These are phyloP conservation scores for Phyllostomus hastatus DNA, from an alignment of 2,113 vertebrate species.

Conservation along the genomic window DNA sequence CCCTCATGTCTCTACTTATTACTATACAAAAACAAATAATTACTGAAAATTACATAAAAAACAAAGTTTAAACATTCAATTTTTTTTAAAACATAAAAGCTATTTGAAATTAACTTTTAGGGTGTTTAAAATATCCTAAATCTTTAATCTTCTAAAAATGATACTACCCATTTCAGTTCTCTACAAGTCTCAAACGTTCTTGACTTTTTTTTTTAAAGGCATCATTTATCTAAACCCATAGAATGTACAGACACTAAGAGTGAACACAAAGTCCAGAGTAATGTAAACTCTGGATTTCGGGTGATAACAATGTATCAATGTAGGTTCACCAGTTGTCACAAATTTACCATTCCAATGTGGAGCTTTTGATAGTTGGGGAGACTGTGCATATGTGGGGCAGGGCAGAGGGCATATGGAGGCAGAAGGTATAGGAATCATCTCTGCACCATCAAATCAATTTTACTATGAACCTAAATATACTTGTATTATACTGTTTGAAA, in stretches of 20 bases:
- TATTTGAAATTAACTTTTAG: conserved; percentile 31
- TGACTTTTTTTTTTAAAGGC: neutral
- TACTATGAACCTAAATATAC: neutral
- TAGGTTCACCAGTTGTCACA: neutral
- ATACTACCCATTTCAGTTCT: neutral
- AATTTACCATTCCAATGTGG: neutral
- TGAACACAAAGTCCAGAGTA: neutral
- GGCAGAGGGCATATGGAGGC: neutral
- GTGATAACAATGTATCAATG: neutral
- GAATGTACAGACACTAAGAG: no score
- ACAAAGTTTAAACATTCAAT: neutral
- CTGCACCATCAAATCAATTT: neutral
- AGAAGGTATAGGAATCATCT: neutral
- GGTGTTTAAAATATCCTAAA: neutral
- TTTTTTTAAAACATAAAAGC: neutral
- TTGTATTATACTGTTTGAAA: neutral
- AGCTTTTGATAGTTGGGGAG: neutral
- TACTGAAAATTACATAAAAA: neutral
- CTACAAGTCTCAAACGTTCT: neutral
- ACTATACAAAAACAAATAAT: neutral
- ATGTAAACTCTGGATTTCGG: neutral
- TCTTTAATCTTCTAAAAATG: neutral
- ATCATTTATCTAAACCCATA: conserved; percentile 12
- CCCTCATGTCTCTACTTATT: neutral
- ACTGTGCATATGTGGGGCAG: neutral